Evolutionary conservation across 2,797 vertebrate species (phyloP).

Genomic region (Lepus townsendii): DNA sequence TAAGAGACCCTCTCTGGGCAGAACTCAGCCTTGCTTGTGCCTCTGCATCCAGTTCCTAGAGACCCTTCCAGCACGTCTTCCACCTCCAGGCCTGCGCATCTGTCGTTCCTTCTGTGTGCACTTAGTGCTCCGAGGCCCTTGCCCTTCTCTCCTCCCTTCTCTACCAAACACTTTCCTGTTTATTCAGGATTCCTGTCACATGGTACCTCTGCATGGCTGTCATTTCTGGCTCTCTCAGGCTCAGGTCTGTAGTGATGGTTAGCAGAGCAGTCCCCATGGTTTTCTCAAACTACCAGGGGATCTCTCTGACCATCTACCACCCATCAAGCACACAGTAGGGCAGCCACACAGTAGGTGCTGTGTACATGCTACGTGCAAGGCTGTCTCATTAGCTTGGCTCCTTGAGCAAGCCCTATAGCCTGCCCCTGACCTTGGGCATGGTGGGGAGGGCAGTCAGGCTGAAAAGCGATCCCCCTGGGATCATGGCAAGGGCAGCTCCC

Average conservation of each 20-base stretch:
- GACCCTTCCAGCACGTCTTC: background rate
- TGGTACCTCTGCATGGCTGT: background rate
- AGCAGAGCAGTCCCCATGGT: background rate
- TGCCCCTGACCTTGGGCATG: background rate
- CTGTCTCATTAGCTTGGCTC: background rate
- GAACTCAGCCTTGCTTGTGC: rapidly evolving
- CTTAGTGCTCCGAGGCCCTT: background rate
- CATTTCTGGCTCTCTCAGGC: background rate
- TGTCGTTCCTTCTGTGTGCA: too few species aligned
- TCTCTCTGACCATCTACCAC: background rate
- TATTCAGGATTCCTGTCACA: background rate
- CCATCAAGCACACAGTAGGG: background rate
- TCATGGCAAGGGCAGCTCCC: background rate
- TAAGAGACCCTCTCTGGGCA: background rate
- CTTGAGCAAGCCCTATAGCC: background rate
- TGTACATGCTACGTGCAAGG: background rate
- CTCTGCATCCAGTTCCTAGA: background rate
- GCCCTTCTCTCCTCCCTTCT: background rate
- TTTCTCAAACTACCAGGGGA: background rate
- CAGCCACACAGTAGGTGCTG: background rate
- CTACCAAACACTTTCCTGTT: background rate
- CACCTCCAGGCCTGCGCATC: background rate
- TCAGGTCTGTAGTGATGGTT: background rate
- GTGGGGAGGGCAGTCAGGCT: background rate
- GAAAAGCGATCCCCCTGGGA: background rate